These are phyloP conservation scores for Drosophila takahashii DNA, from an alignment of 1,140 invertebrate species.

Conservation along the genomic window DNA sequence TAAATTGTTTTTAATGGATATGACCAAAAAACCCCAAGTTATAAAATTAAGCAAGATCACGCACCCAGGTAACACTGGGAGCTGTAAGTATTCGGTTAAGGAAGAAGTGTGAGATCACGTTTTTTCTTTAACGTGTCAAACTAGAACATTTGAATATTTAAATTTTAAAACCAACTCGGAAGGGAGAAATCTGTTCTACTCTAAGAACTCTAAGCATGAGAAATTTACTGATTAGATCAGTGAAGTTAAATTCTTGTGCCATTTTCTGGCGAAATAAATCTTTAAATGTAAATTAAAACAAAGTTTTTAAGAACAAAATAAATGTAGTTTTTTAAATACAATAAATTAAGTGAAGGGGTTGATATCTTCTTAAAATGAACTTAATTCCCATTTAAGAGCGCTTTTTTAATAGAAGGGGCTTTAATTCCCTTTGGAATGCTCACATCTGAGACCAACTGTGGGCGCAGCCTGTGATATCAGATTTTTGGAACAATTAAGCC, in stretches of 20 bases:
- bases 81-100: not conserved
- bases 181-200: not conserved
- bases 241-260: not conserved
- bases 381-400: not conserved
- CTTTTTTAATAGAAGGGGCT: too few species aligned
- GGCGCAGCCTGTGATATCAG: conserved; percentile 11
- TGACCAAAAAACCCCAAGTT: conserved; percentile 2
- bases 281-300: not conserved
- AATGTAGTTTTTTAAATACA: not conserved
- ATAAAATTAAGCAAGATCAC: conserved; percentile 15
- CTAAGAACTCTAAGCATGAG: not conserved
- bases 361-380: too few species aligned
- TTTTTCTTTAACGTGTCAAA: not conserved
- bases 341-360: too few species aligned
- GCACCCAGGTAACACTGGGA: conserved; percentile 5
- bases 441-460: not conserved
- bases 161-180: not conserved
- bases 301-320: not conserved
- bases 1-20: conserved; percentile 17
- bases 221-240: not conserved
- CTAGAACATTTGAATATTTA: conserved; percentile 7
- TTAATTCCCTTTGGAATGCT: not conserved
- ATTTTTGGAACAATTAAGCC: conserved; percentile 37
- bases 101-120: not conserved
- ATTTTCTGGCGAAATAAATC: not conserved